Base-by-base conservation (phyloP, 1,140 invertebrate species). In the Trichogramma pretiosum region DNA sequence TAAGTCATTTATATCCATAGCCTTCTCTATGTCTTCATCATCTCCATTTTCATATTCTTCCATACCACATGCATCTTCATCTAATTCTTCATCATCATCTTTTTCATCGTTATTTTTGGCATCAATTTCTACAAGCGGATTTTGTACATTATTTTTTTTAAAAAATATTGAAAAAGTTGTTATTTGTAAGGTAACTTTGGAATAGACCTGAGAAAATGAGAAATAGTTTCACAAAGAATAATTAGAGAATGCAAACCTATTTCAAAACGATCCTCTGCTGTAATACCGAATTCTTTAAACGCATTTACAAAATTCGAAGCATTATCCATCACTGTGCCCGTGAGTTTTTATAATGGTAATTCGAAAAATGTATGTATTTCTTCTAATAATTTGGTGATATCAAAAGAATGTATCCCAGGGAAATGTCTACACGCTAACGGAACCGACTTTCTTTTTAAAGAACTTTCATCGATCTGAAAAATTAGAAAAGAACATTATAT, bases 261-360 rank as follows among this genome's bases (percentile, higher is more conserved):
- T 23, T 11, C 22, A 38, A 38, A 11, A 7, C 8, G 14, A 3
- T 38, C n/a, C 8, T 19, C 11, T 22, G 11, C 36, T 19, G 2
- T 28, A 18, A 46, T 46, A 14, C 53, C 50, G 34, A 48, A 55
- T 40, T 39, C 36, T 42, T 48, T 39, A 34, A 58, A 60, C 2
- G 54, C n/a, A n/a, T n/a, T n/a, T n/a, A n/a, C n/a, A n/a, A n/a
- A n/a, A n/a, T n/a, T n/a, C n/a, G n/a, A n/a, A 13, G 37, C 58
- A 36, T 55, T 58, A 38, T 58, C 54, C 5, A 56, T 59, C 1
- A 57, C 48, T 5, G 51, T 52, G 5, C 23, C 39, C 19, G 48
- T 26, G 23, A 58, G n/a, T 54, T 56, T 59, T n/a, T 22, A 14
- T 24, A 9, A 8, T 17, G 24, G 34, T 7, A 58, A 18, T 18